Evolutionary conservation across 2,113 vertebrate genomes (phyloP), one percentile per base, ranked within the genome.

Genomic region (Xerus inauris): DNA sequence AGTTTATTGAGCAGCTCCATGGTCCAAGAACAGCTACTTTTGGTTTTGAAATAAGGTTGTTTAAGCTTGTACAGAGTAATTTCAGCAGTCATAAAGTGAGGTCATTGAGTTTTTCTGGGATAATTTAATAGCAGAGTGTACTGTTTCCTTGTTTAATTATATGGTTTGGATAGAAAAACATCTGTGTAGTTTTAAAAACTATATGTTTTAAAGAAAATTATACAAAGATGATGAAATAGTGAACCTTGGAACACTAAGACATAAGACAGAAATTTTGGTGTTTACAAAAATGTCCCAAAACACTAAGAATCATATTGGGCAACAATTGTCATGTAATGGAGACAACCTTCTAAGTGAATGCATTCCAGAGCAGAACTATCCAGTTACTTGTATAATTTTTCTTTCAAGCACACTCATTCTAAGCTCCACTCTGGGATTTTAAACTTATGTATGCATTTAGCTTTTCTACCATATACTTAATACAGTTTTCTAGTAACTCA

Each of bases 121-220:
- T 93, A 76, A 75, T 93, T 90, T 96, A 96, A 82, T 87, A 95
- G 64, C 40, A 90, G 49, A 77, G 24, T 90, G 71, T 96, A 59
- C 8, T 59, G 19, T 91, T 95, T 87, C 16, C 59, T 92, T 94
- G 38, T 94, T 85, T 90, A 94, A 87, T 95, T 88, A 79, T 45
- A 54, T 79, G 75, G 77, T 93, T 95, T 89, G 49, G 80, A 11
- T 54, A 51, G 59, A 95, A 75, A 45, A 8, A 24, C n/a, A 62
- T 62, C 32, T 26, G 17, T 87, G 20, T 73, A 47, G 13, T 89
- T 92, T 83, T 35, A 64, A 51, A 81, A 62, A 47, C 91, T 28
- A 49, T 72, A 30, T 80, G 51, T 73, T 90, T 90, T 85, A 95
- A 94, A 82, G 6, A 79, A 88, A 85, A 88, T 79, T 35, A 77